phyloP scores from a whole-genome alignment of 2,113 vertebrate genomes.

The Paradoxurus hermaphroditus region DNA sequence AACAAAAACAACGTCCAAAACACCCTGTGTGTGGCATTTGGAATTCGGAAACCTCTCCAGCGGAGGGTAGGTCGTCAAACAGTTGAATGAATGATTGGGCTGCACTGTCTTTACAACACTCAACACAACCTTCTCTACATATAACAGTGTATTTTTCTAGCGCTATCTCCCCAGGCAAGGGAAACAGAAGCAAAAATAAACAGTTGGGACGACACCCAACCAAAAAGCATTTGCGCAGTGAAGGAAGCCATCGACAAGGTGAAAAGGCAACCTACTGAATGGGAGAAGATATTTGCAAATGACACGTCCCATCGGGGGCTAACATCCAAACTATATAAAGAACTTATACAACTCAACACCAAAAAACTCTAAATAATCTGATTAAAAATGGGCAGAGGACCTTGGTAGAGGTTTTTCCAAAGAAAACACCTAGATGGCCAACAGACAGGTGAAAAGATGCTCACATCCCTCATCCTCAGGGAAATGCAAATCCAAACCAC shows the following conservation, averaged over 20 bases:
- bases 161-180: too few species aligned
- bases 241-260: background rate
- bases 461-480: background rate
- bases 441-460: background rate
- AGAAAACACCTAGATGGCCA: background rate
- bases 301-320: background rate
- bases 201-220: background rate
- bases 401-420: background rate
- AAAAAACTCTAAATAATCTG: background rate
- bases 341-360: background rate
- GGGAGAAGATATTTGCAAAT: background rate
- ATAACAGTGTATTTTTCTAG: background rate
- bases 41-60: background rate
- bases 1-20: background rate
- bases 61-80: background rate
- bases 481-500: background rate
- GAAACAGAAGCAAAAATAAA: background rate
- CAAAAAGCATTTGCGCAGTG: background rate
- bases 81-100: background rate
- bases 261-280: background rate
- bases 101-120: background rate
- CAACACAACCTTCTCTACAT: background rate
- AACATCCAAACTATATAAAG: background rate
- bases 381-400: background rate
- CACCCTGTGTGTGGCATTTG: background rate